Base-by-base conservation (phyloP, 2,888 invertebrate genomes). In the Eupithecia centaureata region DNA sequence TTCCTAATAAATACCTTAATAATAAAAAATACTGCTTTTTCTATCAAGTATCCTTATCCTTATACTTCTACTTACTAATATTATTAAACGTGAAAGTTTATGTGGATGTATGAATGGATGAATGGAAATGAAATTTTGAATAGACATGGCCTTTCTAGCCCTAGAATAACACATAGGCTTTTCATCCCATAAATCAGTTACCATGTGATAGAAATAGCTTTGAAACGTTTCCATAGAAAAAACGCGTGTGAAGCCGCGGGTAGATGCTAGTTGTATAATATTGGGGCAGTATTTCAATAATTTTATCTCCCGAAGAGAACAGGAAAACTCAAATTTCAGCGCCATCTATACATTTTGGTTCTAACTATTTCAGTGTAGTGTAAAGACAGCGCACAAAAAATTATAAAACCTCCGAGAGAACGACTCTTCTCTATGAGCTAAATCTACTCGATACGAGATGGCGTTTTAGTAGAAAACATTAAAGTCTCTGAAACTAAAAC, bases 401-500 rank as follows among this genome's bases (percentile, higher is more conserved):
- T 57, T 30, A 18, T 42, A 18, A 2, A 38, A 18, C 42, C 2
- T 8, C 18, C 2, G 1, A 30, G 2, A 4, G n/a, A 56, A 30
- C 8, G 10, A 28, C n/a, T n/a, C 4, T 18, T 56, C 1, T 22
- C 10, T 1, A 3, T 22, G 1, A 47, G 7, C 13, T n/a, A 27
- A 18, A 0, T 18, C 70, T 78, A 79, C 47, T 77, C 28, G n/a
- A 27, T 60, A 64, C 47, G 38, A 83, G 84, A 78, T 81, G 78
- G 69, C 80, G 64, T 27, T 22, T 18, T 71, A 30, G 0, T 15
- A 22, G n/a, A 8, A 0, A 47, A 47, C 35, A 18, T 7, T 10
- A 22, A 42, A 22, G 22, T 18, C 12, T 12, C 22, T 10, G 7
- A 10, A 22, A 47, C 10, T 4, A 47, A 22, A 47, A 47, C 12